These are phyloP conservation scores for Falco rusticolus DNA, from an alignment of 2,797 vertebrate genomes.

Conservation along the genomic window DNA sequence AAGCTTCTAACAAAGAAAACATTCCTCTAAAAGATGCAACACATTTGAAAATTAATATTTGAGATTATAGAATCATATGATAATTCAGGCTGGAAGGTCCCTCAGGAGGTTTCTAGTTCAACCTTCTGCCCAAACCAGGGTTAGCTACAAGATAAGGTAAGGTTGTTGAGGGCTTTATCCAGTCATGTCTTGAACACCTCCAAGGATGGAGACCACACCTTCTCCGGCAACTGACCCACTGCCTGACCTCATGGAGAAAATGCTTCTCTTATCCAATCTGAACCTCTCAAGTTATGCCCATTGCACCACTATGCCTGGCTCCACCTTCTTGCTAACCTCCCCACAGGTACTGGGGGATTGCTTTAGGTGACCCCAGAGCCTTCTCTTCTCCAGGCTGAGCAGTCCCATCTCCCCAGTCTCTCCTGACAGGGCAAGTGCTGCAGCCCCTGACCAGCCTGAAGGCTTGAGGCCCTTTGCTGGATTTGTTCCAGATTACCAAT, in stretches of 20 bases:
- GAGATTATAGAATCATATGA: neutral
- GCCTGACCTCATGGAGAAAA: neutral
- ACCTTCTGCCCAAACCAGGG: neutral
- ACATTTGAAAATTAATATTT: neutral
- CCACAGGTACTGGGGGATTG: neutral
- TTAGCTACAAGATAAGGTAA: neutral
- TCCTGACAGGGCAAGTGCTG: neutral
- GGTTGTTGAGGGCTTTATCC: neutral
- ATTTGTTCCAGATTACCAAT: neutral
- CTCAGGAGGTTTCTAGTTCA: neutral
- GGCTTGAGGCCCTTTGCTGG: neutral
- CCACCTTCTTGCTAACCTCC: neutral
- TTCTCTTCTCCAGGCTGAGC: neutral
- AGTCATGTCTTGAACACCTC: neutral
- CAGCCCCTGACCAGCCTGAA: neutral
- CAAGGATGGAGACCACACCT: neutral
- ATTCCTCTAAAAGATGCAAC: neutral
- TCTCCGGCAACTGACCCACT: neutral
- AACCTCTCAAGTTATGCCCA: neutral
- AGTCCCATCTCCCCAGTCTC: neutral
- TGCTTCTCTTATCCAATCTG: neutral
- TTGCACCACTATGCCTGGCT: neutral
- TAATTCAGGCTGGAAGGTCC: neutral
- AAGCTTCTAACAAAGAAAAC: neutral
- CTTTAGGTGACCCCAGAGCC: neutral